phyloP scores from a whole-genome alignment of 2,797 vertebrate species.

The Thamnophis elegans region DNA sequence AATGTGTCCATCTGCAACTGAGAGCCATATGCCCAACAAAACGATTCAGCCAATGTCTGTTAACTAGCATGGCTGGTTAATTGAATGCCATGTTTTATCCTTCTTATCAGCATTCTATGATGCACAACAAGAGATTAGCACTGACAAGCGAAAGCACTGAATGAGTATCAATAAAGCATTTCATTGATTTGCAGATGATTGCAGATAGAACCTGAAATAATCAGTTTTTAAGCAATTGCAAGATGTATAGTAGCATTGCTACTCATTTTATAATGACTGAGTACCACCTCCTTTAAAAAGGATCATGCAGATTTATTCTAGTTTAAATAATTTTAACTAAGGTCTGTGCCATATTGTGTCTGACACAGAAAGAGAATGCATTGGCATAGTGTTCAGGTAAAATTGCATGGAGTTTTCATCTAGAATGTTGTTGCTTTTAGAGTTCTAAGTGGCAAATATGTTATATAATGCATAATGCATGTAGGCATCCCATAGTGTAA shows the following conservation, averaged over 20 bases:
- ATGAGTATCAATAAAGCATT: constrained; percentile 52
- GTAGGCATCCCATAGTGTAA: not conserved
- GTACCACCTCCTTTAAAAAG: constrained; percentile 14
- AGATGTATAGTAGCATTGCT: constrained; percentile 29
- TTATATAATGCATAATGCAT: not conserved
- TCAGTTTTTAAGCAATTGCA: constrained; percentile 35
- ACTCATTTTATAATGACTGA: constrained; percentile 31
- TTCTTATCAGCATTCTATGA: constrained; percentile 51
- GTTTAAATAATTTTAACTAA: not conserved
- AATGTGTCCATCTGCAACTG: constrained; percentile 19
- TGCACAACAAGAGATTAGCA: constrained; percentile 42
- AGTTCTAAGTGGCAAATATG: not conserved
- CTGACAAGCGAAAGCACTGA: constrained; percentile 48
- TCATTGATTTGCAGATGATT: constrained; percentile 46
- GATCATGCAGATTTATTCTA: not conserved
- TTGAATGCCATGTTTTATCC: constrained; percentile 56
- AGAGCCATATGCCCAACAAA: constrained; percentile 36
- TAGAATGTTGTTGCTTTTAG: not conserved
- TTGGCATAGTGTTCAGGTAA: not conserved
- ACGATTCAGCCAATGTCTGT: constrained; percentile 34
- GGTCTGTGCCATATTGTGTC: not conserved
- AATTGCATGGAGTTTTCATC: not conserved
- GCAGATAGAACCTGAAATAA: constrained; percentile 20
- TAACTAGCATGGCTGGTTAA: constrained; percentile 61
- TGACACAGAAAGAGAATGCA: not conserved